Evolutionary conservation across 1,140 invertebrate species (phyloP).

Genomic region (Achroia grisella): DNA sequence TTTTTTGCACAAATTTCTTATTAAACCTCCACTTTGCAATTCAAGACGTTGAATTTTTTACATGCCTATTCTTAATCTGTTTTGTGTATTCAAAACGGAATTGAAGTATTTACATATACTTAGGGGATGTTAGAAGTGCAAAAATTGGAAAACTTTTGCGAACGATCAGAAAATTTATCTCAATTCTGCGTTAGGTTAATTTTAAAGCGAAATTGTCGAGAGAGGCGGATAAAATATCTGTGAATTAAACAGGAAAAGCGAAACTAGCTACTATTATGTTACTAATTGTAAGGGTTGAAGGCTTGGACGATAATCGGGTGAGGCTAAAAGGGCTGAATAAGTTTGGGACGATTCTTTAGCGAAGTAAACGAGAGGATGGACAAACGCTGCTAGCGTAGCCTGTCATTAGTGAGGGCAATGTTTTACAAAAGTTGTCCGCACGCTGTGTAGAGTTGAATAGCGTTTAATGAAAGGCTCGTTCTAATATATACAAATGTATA

Average conservation of each 20-base stretch:
- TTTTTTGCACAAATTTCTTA: constrained; percentile 42
- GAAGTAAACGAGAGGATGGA: constrained; percentile 25
- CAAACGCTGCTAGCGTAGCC: constrained; percentile 21
- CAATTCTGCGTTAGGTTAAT: no score
- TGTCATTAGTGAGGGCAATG: constrained; percentile 49
- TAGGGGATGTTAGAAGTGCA: no score
- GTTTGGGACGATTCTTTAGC: constrained; percentile 45
- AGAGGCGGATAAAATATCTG: no score
- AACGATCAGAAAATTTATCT: no score
- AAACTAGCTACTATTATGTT: constrained; percentile 27
- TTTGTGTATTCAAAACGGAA: neutral
- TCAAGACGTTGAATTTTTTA: constrained; percentile 5
- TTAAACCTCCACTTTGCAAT: constrained; percentile 36
- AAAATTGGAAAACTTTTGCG: no score
- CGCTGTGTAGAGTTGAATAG: constrained; percentile 27
- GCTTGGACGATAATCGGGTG: constrained; percentile 26
- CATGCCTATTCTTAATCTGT: neutral
- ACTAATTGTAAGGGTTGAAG: constrained; percentile 48
- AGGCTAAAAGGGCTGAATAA: constrained; percentile 41
- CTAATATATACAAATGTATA: neutral
- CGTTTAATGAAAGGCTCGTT: constrained; percentile 39
- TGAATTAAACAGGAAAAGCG: neutral
- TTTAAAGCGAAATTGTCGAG: no score
- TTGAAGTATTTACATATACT: no score
- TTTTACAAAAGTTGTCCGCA: constrained; percentile 39